Base-by-base conservation (phyloP, 2,888 invertebrate genomes). In the Scrobipalpa atriplicella region DNA sequence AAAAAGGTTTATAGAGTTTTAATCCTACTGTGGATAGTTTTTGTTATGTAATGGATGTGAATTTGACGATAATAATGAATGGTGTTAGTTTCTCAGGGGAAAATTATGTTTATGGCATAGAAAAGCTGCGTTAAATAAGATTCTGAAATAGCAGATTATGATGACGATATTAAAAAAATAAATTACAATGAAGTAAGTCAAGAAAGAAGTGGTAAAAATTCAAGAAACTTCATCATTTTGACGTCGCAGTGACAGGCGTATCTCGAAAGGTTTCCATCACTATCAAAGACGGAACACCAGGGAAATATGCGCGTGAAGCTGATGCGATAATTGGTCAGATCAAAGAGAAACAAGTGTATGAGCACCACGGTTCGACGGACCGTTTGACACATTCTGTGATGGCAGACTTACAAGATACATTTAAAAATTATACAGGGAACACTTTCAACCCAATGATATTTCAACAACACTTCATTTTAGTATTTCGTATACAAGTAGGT, bases 291-390 rank as follows among this genome's bases (percentile, higher is more conserved):
- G 81, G 79, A 83, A 82, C 83, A 83, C 82, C 83, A 84, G 81
- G 74, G 75, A 77, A 74, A 77, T 81, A 83, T 79, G 79, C 78
- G 74, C 76, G 76, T 78, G 71, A 80, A 41, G 79, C 11, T 83
- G 82, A 83, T 85, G 83, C 80, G 80, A 83, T 86, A 86, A 85
- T 88, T 85, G 81, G 81, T 74, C 74, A 80, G 85, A 87, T 88
- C 87, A 88, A 87, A 87, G 85, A 80, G 76, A 71, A 76, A 79
- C 76, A 75, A 76, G 75, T 38, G 16, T 5, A 39, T 18, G 13
- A 39, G 61, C 5, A 43, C 10, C 41, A 9, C 41, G 61, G 41
- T 62, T 56, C 54, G 19, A 62, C 13, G 41, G 38, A 19, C 61
- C 61, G 39, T 39, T 61, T 61, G 61, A 43, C 41, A n/a, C 38